Evolutionary conservation across 2,888 invertebrate species (phyloP), one percentile per base, ranked within the genome.

Genomic region (Melanargia galathea): DNA sequence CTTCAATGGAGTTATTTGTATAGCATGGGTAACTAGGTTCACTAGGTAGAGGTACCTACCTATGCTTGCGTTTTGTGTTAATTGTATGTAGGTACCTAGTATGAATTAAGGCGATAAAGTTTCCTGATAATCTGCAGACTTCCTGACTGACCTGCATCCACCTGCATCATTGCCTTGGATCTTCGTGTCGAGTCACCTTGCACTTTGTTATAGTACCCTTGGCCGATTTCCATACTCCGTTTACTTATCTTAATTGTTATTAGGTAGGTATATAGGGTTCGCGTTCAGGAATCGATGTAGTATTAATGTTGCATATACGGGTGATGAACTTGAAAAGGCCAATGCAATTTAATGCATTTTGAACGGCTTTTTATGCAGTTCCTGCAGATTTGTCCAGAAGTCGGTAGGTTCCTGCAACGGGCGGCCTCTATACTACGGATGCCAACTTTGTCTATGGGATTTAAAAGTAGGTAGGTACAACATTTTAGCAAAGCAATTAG

Each of bases 151-250:
- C 46, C 51, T 57, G 62, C n/a, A n/a, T n/a, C n/a, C n/a, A 69
- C 63, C 67, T 66, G 63, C 54, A 60, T 60, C 62, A 58, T 64
- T 62, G 58, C 57, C 63, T 66, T 63, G 66, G 59, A 62, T 62
- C 43, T 60, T 59, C 35, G 33, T 59, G 57, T 64, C 46, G 52
- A 65, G 43, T 64, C 60, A 63, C 69, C 69, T 68, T 65, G 65
- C 60, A 70, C 71, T 74, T 71, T 67, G 71, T 66, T 79, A 75
- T 75, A 76, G 61, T 66, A 76, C 71, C 83, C 86, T 85, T 84
- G 83, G 79, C 80, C 79, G 78, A 78, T 74, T 82, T 83, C 76
- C 77, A 75, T 70, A 71, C 45, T 71, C 67, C 77, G 77, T 77
- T 74, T 74, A 72, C 72, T 69, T 75, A 74, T 76, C 74, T 66